phyloP scores from a whole-genome alignment of 1,140 invertebrate species.

The Drosophila aff. region DNA sequence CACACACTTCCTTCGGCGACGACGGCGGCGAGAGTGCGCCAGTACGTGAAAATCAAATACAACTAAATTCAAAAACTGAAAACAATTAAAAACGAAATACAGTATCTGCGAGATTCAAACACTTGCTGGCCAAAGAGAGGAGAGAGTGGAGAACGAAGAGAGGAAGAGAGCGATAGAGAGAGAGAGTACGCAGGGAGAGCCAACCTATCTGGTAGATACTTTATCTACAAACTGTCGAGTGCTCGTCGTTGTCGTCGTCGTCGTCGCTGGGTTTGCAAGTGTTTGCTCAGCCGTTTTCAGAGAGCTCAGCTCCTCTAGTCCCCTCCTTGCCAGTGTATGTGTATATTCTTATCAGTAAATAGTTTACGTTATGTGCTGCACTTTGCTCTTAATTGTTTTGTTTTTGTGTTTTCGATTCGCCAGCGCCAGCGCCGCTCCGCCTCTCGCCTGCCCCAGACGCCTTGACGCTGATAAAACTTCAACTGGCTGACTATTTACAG shows the following conservation, averaged over 20 bases:
- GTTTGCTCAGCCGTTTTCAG: conserved; percentile 76
- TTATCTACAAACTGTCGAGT: conserved; percentile 68
- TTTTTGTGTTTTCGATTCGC: conserved; percentile 42
- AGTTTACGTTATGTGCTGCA: conserved; percentile 68
- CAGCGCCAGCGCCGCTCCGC: background rate
- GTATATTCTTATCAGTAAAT: conserved; percentile 76
- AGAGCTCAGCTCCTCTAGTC: conserved; percentile 5
- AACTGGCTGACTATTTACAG: background rate
- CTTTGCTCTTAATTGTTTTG: conserved; percentile 58
- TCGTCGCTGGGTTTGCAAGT: conserved; percentile 59
- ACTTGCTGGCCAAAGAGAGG: conserved; percentile 26
- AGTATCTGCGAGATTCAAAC: conserved; percentile 74
- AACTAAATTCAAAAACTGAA: conserved; percentile 80
- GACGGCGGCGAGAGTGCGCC: conserved; percentile 58
- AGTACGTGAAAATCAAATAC: conserved; percentile 77
- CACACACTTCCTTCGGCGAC: conserved; percentile 37
- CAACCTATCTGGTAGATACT: conserved; percentile 64
- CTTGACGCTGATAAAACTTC: conserved; percentile 49
- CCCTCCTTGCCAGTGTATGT: background rate
- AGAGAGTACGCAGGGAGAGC: conserved; percentile 4
- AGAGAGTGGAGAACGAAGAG: background rate
- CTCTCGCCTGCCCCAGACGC: conserved; percentile 27
- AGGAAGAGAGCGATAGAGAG: conserved; percentile 4
- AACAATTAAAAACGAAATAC: conserved; percentile 81
- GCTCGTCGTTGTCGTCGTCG: conserved; percentile 21